These are phyloP conservation scores for Ditylenchus dipsaci DNA, from an alignment of 1,140 invertebrate genomes.

Conservation along the genomic window DNA sequence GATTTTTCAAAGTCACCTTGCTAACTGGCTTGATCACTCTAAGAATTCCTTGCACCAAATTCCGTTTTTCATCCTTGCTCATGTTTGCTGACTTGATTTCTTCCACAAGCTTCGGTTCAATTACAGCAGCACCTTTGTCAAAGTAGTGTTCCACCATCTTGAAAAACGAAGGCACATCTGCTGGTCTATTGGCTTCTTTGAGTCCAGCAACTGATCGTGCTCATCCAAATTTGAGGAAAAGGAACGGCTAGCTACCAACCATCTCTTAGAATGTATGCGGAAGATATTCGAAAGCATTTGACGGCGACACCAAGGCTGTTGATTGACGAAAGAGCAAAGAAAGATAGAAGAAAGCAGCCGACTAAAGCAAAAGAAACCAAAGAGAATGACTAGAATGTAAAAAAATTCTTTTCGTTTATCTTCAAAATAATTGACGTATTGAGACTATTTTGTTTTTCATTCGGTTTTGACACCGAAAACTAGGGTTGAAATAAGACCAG, in stretches of 20 bases:
- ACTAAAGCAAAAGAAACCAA: neutral
- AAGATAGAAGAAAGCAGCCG: neutral
- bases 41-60: slow-evolving; percentile 47
- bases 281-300: no score
- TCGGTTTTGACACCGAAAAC: no score
- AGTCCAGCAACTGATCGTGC: slow-evolving; percentile 50
- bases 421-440: no score
- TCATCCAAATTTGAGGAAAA: slow-evolving; percentile 45
- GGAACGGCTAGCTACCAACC: no score
- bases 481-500: no score
- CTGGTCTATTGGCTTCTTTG: slow-evolving; percentile 54
- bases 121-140: slow-evolving; percentile 57
- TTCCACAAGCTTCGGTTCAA: slow-evolving; percentile 59
- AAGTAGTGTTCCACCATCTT: slow-evolving; percentile 58
- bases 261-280: no score
- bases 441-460: no score
- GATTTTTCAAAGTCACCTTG: slow-evolving; percentile 38
- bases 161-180: slow-evolving; percentile 55
- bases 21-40: slow-evolving; percentile 43
- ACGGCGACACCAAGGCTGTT: no score
- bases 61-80: slow-evolving; percentile 29
- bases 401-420: neutral
- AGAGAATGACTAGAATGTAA: neutral
- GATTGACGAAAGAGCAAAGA: no score
- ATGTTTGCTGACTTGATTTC: slow-evolving; percentile 53